Evolutionary conservation across 2,113 vertebrate genomes (phyloP).

Genomic region (Tachysurus fulvidraco): DNA sequence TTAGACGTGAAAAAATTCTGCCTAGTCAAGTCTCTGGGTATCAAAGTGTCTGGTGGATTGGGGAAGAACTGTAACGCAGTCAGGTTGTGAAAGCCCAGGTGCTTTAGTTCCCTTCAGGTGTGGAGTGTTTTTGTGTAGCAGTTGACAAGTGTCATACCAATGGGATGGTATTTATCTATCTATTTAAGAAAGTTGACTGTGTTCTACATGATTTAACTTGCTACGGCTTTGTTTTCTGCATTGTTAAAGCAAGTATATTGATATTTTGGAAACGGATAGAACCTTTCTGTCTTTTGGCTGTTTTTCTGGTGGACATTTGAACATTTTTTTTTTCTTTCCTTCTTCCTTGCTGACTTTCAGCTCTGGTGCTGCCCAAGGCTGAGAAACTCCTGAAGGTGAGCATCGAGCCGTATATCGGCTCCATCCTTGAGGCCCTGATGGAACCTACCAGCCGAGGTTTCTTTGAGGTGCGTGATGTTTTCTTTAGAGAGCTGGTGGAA

Average conservation of each 20-base stretch:
- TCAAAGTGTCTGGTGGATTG: too few relatives aligned
- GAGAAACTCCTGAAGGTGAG: conserved; percentile 87
- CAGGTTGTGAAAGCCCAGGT: too few relatives aligned
- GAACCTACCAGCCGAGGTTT: conserved; percentile 94
- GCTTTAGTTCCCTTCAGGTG: too few relatives aligned
- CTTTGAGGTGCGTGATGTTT: conserved; percentile 86
- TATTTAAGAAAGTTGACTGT: background rate
- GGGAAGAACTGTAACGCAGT: too few relatives aligned
- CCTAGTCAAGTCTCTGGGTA: too few relatives aligned
- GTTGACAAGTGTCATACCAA: too few relatives aligned
- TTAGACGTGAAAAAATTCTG: too few relatives aligned
- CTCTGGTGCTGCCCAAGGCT: conserved; percentile 84
- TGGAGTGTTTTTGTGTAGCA: too few relatives aligned
- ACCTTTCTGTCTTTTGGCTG: background rate
- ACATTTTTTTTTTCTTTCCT: background rate
- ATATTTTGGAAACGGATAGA: background rate
- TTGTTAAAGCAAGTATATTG: background rate
- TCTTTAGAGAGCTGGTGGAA: conserved; percentile 92
- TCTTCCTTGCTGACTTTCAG: conserved; percentile 60
- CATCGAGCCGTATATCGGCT: conserved; percentile 89
- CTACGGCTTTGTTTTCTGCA: background rate
- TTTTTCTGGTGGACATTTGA: background rate
- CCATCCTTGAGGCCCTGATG: conserved; percentile 97
- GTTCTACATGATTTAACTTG: background rate
- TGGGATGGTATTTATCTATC: too few relatives aligned